These are phyloP conservation scores for Willisornis vidua DNA, from an alignment of 2,113 vertebrate species.

Conservation along the genomic window DNA sequence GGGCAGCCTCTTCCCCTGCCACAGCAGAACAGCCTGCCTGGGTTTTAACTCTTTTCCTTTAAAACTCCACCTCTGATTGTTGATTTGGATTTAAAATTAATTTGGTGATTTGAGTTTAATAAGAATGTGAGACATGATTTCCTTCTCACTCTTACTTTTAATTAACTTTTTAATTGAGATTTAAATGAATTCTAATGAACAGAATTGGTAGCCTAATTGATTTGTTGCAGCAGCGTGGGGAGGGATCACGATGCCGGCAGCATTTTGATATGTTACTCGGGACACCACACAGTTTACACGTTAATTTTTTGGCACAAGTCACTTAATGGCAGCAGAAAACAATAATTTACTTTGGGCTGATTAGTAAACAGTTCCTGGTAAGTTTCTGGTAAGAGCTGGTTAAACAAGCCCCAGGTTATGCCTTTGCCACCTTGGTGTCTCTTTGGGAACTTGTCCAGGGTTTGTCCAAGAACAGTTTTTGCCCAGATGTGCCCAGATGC, in stretches of 20 bases:
- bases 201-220: constrained; percentile 81
- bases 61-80: neutral
- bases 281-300: constrained; percentile 65
- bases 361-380: neutral
- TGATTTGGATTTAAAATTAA: constrained; percentile 73
- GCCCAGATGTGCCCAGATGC: neutral
- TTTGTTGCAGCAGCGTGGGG: constrained; percentile 73
- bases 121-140: constrained; percentile 80
- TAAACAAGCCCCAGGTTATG: neutral
- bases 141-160: constrained; percentile 78
- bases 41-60: neutral
- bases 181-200: constrained; percentile 84
- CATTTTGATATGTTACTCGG: constrained; percentile 51
- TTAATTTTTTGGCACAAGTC: constrained; percentile 76
- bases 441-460: neutral
- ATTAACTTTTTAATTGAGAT: constrained; percentile 83
- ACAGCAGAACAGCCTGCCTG: neutral
- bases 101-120: constrained; percentile 77
- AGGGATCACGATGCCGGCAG: constrained; percentile 65
- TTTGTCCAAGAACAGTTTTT: accelerated
- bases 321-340: constrained; percentile 52
- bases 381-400: neutral
- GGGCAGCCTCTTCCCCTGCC: neutral
- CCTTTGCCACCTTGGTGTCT: neutral
- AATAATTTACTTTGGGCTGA: constrained; percentile 7